Percentiles rank a stretch among this genome's conserved stretches.
Conservation (phyloP, 2,113 vertebrate species). For the Egretta garzetta region DNA sequence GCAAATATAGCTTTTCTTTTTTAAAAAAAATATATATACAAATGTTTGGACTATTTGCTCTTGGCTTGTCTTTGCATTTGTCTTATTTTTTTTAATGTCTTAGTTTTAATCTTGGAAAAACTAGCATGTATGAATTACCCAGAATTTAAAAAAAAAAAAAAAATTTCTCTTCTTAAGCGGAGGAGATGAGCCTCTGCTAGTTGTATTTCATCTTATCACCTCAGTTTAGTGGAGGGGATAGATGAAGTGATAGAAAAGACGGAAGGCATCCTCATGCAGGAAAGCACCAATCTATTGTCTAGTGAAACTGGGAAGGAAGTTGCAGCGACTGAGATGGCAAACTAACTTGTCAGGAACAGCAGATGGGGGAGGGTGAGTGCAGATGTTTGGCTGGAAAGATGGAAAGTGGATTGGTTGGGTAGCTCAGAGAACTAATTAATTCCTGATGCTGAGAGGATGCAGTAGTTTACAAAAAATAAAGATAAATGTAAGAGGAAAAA, state of each 20-base stretch:
- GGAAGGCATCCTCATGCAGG: neutral
- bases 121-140: neutral
- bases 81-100: neutral
- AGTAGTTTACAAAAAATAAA: neutral
- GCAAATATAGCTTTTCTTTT: neutral
- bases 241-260: neutral
- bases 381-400: slow-evolving; percentile 29
- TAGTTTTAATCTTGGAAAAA: neutral
- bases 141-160: neutral
- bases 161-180: neutral
- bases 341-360: neutral
- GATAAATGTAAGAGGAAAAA: neutral
- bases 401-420: neutral
- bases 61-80: neutral
- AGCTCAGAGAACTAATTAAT: neutral
- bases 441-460: neutral
- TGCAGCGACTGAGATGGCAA: neutral
- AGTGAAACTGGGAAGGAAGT: slow-evolving; percentile 22
- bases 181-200: neutral
- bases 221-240: neutral
- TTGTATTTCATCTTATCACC: neutral
- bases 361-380: neutral
- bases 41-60: neutral
- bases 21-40: neutral
- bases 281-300: neutral